Conservation (phyloP, 2,113 vertebrate species). For the Thamnophis sirtalis region DNA sequence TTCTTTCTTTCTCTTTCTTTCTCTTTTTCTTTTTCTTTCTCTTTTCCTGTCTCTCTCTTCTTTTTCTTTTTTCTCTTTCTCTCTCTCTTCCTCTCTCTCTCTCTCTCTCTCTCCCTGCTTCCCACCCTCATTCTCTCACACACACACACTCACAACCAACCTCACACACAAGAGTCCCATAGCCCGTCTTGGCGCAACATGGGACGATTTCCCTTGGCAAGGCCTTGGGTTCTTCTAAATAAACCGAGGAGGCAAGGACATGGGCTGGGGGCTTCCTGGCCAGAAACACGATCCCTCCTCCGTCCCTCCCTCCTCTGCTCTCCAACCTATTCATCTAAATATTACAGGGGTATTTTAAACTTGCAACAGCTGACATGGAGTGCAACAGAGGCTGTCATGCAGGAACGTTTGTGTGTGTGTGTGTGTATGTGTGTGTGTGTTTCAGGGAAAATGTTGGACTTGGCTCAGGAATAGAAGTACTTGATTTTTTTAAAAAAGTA, state of each 20-base stretch:
- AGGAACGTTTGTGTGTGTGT: background rate
- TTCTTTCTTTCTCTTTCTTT: background rate
- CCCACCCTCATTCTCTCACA: background rate
- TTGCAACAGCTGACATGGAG: background rate
- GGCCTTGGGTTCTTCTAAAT: background rate
- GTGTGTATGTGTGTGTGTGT: background rate
- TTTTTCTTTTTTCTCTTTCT: fast-evolving
- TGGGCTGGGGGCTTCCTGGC: background rate
- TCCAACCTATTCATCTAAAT: background rate
- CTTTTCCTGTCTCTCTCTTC: fast-evolving
- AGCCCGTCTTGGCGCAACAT: background rate
- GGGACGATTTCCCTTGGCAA: background rate
- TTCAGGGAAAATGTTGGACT: background rate
- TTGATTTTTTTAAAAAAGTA: background rate
- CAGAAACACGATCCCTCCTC: background rate
- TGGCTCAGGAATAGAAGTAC: background rate
- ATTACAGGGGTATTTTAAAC: background rate
- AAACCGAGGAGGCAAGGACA: background rate
- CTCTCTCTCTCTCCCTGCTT: no score
- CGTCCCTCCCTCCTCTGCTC: no score
- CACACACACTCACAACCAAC: background rate
- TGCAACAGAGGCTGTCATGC: background rate
- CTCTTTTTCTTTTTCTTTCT: background rate
- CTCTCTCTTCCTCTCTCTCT: background rate
- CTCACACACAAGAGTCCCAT: background rate